Base-by-base conservation (phyloP, 2,113 vertebrate species). In the Cacatua alba region DNA sequence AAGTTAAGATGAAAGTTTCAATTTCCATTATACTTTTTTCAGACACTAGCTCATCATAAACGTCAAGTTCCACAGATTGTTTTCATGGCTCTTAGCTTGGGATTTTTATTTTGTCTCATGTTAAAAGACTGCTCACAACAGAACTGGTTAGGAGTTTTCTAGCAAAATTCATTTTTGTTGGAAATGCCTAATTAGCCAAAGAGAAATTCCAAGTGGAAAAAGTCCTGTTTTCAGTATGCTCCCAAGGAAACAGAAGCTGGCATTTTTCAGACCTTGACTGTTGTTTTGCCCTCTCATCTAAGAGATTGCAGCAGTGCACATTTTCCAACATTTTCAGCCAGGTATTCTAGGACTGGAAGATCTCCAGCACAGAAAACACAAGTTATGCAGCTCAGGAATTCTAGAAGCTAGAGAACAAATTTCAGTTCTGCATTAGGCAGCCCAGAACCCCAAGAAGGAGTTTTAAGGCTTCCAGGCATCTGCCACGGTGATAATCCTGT, bases 11-110 rank as follows among this genome's bases (percentile, higher is more conserved):
- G 39, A 80, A 91, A 43, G 82, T 52, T 92, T 96, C 13, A 1
- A 29, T 71, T 82, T 93, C 55, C 82, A 20, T 48, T 84, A 12
- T 18, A 25, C 17, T 57, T 74, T 93, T 95, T 95, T 95, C 75
- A 44, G 62, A 51, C 52, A 33, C 11, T 46, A 23, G 15, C 23
- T 74, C 46, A 86, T 80, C 68, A 69, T 81, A 77, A 77, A 82
- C 74, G 48, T 59, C 64, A 86, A 57, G 28, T 17, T 39, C 59
- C 57, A 31, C 37, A 25, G 11, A 35, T 70, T 76, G 33, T 63
- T 95, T 91, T 87, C 43, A 44, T 53, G 46, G 24, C 25, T 88
- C 93, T 89, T 79, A 46, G 18, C 12, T 65, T 94, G 31, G 49
- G n/a, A 5, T 37, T 31, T 57, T 70, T 43, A 35, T 43, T 48